Percentiles rank a stretch among this genome's conserved stretches.
These are phyloP conservation scores for Heliconius sara DNA, from an alignment of 2,888 invertebrate species.

Conservation along the genomic window DNA sequence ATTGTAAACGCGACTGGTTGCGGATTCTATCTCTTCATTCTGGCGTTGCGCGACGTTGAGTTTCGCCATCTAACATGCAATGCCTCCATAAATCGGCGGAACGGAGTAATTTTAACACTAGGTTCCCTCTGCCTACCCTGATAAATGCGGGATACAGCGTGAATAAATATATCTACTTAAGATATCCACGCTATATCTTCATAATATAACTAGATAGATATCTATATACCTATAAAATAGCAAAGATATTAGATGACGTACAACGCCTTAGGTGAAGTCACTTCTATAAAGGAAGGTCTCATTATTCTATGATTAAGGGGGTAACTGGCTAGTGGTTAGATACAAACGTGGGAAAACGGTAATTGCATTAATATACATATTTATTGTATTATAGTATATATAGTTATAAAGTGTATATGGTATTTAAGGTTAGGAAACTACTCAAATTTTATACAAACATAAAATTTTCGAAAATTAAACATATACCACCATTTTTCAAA, in stretches of 20 bases:
- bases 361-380: background rate
- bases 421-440: background rate
- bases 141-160: background rate
- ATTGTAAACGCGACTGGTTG: too few species aligned
- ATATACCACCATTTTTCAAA: background rate
- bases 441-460: background rate
- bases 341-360: constrained; percentile 4
- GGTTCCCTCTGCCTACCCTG: background rate
- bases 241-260: constrained; percentile 4
- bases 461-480: background rate
- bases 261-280: constrained; percentile 4
- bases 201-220: background rate
- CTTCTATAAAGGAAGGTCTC: constrained; percentile 25
- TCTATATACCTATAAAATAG: background rate
- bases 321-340: background rate
- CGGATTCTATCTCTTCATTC: too few species aligned
- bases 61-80: too few species aligned
- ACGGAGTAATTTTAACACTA: too few species aligned
- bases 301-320: constrained; percentile 19
- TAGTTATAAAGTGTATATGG: background rate
- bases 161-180: background rate
- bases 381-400: background rate
- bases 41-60: too few species aligned
- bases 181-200: background rate
- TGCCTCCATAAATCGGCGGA: too few species aligned